Evolutionary conservation across 1,140 invertebrate genomes (phyloP), one percentile per base, ranked within the genome.

Genomic region (Neocloeon triangulifer): DNA sequence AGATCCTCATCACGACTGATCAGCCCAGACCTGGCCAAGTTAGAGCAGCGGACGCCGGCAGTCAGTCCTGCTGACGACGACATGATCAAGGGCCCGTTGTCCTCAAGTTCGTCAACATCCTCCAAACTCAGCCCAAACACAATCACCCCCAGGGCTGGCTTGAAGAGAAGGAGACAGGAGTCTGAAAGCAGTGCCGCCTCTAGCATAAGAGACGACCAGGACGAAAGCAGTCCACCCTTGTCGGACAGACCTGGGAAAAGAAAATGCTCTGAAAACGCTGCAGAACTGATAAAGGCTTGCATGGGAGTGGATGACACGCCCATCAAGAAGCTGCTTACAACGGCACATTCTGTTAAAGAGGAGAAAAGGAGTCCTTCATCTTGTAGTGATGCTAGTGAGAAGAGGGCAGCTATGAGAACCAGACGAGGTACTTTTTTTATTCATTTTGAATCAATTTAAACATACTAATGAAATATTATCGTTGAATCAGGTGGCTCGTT

Each of bases 81-180:
- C 3, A 14, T 12, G 14, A 17, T 16, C 19, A 8, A 8, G 9
- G 10, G 14, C 13, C n/a, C 14, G 9, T 14, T 8, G 5, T n/a
- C 21, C 21, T 32, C 31, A 17, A 14, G 9, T 15, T 25, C 30
- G 10, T 15, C 12, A 21, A 51, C 51, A 8, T 49, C 48, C 8
- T 51, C 54, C 34, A 56, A 57, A 37, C 51, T 48, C 8, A 53
- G 53, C 29, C 53, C 56, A 8, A 32, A 55, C 53, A 29, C 31
- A 38, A n/a, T 38, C 37, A 17, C 40, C 37, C 19, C 43, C 18
- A 56, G 51, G 37, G 41, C 42, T 8, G 49, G 49, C 4, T n/a
- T n/a, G n/a, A 79, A 80, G 43, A 56, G 76, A 27, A 76, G 76
- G 46, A 55, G 76, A 3, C 66, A 73, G 41, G 75, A 78, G 44